Percentiles rank a stretch among this genome's conserved stretches.
phyloP scores from a whole-genome alignment of 2,888 invertebrate genomes.

The Emmelina monodactyla region DNA sequence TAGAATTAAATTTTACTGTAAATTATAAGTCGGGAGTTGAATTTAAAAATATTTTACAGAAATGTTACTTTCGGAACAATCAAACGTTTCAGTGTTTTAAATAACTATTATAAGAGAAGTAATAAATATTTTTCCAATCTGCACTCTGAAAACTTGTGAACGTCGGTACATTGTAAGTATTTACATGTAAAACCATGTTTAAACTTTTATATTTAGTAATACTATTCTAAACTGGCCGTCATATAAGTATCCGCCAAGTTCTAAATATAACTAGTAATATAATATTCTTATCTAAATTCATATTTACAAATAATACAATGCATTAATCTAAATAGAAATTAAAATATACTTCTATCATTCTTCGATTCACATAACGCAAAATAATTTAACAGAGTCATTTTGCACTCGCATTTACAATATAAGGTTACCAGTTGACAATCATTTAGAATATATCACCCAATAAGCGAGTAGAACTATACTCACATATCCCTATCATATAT shows the following conservation, averaged over 20 bases:
- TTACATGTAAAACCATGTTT: constrained; percentile 67
- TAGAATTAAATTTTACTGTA: too few relatives aligned
- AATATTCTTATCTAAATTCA: constrained; percentile 68
- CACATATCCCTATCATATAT: constrained; percentile 51
- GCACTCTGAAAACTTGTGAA: constrained; percentile 13
- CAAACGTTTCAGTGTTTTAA: too few relatives aligned
- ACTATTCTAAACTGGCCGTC: constrained; percentile 78
- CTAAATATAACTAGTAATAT: constrained; percentile 67
- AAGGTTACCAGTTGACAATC: constrained; percentile 56
- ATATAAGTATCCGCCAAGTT: constrained; percentile 73
- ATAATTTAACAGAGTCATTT: constrained; percentile 68
- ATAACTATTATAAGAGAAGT: too few relatives aligned
- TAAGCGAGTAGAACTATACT: constrained; percentile 60
- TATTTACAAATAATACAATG: constrained; percentile 73
- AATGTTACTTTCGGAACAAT: too few relatives aligned
- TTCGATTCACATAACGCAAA: constrained; percentile 67
- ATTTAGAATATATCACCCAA: constrained; percentile 65
- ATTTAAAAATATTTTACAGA: too few relatives aligned
- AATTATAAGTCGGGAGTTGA: too few relatives aligned
- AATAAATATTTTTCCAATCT: too few relatives aligned
- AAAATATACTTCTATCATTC: constrained; percentile 67
- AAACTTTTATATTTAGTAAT: constrained; percentile 69
- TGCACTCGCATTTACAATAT: constrained; percentile 66
- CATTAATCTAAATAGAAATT: constrained; percentile 62
- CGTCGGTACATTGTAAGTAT: constrained; percentile 28